Percentiles rank a stretch among this genome's conserved stretches.
phyloP scores from a whole-genome alignment of 2,888 invertebrate species.

The Creontiades dilutus region DNA sequence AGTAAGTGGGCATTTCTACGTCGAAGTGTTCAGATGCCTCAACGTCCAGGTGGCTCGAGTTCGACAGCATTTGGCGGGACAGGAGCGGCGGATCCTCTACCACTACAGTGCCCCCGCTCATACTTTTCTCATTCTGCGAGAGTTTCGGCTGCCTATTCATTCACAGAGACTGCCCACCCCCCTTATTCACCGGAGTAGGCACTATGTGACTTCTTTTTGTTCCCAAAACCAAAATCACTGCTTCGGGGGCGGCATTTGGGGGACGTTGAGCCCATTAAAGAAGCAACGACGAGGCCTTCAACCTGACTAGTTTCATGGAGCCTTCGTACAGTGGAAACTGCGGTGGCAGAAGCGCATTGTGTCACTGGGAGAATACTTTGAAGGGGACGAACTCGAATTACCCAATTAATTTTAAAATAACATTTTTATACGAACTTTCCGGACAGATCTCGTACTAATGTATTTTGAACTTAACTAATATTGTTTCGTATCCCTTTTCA shows the following conservation, averaged over 20 bases:
- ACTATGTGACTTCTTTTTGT: constrained; percentile 3
- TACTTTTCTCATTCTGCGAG: not conserved
- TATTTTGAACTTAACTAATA: too few species aligned
- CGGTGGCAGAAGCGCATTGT: too few species aligned
- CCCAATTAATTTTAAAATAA: not conserved
- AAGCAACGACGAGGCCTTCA: not conserved
- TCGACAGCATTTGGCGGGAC: not conserved
- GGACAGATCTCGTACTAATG: not conserved
- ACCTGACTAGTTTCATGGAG: too few species aligned
- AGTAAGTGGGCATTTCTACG: not conserved
- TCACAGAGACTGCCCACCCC: not conserved
- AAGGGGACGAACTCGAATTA: not conserved
- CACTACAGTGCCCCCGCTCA: not conserved
- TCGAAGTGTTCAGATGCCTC: constrained; percentile 33
- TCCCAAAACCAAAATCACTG: not conserved
- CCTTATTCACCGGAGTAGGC: not conserved
- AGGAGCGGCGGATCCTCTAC: not conserved
- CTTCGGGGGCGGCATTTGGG: constrained; percentile 1
- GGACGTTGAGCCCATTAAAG: too few species aligned
- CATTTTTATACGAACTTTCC: not conserved
- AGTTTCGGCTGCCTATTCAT: too few species aligned
- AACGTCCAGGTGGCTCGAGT: not conserved
- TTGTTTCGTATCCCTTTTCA: too few species aligned
- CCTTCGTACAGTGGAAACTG: too few species aligned
- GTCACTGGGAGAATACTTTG: not conserved